phyloP scores from a whole-genome alignment of 2,113 vertebrate genomes.

The Cygnus atratus region DNA sequence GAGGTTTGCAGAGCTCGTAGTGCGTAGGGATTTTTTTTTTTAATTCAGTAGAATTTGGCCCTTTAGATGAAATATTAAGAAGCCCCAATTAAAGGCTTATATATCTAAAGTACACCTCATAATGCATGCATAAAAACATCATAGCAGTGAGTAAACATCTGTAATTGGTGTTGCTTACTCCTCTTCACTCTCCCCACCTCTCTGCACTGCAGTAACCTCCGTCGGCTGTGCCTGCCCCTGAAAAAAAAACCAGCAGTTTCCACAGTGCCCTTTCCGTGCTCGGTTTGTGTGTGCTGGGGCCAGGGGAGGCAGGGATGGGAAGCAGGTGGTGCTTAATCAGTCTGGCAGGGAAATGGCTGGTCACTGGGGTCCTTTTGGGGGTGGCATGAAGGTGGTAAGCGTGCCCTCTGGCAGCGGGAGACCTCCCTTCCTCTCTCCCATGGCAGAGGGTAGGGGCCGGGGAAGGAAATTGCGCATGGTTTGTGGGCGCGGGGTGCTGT shows the following conservation, averaged over 20 bases:
- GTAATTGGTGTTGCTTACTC: neutral
- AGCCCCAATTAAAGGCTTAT: neutral
- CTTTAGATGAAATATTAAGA: neutral
- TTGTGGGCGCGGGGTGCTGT: neutral
- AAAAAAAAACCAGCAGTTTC: neutral
- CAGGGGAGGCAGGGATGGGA: neutral
- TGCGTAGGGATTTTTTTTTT: neutral
- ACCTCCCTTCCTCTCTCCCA: neutral
- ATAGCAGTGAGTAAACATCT: neutral
- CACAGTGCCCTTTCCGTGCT: neutral
- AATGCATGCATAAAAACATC: neutral
- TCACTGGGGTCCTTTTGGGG: slow-evolving; percentile 17
- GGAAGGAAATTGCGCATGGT: neutral
- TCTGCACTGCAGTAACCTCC: neutral
- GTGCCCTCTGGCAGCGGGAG: slow-evolving; percentile 35
- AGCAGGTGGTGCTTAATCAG: slow-evolving; percentile 53
- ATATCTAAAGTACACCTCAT: neutral
- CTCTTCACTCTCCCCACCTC: neutral
- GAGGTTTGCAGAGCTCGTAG: neutral
- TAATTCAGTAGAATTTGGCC: neutral
- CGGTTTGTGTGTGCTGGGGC: neutral
- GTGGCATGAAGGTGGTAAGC: slow-evolving; percentile 25
- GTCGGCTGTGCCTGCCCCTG: neutral
- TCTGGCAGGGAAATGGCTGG: slow-evolving; percentile 28
- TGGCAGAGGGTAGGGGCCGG: neutral